Base-by-base conservation (phyloP, 1,140 invertebrate genomes). In the Diabrotica undecimpunctata region DNA sequence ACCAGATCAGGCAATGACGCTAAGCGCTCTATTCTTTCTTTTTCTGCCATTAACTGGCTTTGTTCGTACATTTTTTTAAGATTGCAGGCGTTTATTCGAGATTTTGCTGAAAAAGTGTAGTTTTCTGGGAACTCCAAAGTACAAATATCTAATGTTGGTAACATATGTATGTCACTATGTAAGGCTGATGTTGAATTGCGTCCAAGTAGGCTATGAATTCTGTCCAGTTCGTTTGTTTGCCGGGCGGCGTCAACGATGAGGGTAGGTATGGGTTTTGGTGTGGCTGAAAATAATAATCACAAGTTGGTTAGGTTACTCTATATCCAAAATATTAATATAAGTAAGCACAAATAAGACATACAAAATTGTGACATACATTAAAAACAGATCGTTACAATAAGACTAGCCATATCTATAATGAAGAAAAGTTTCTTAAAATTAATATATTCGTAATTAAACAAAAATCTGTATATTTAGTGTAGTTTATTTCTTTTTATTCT, bases 121-220 rank as follows among this genome's bases (percentile, higher is more conserved):
- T 74, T 74, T 38, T 73, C 69, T 7, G 73, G 74, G 14, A 73
- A 67, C 66, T 75, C 75, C 53, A 75, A 38, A 9, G 70, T 72
- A 66, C 75, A 77, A 25, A 77, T 67, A 55, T 77, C 75, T 72
- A 77, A 65, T 53, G 70, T 75, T 66, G 75, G 75, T 60, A 75
- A 62, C 75, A 77, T 56, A 60, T 64, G 62, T 72, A 72, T 7
- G 63, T 74, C 67, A 74, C 70, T 70, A 68, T 66, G 35, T 62
- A 74, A 6, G 74, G 74, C 12, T 69, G 68, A 12, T 60, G 73
- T 76, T 74, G 74, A 54, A 73, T 76, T 74, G 68, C 70, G 57
- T 75, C 74, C 71, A 74, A 67, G 55, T 73, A 72, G 51, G 63
- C 66, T 66, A 74, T 67, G 61, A 74, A 71, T 67, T 71, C 72